Percentiles rank a stretch among this genome's conserved stretches.
Conservation (phyloP, 2,888 invertebrate genomes). For the Cryptocephalus moraei region DNA sequence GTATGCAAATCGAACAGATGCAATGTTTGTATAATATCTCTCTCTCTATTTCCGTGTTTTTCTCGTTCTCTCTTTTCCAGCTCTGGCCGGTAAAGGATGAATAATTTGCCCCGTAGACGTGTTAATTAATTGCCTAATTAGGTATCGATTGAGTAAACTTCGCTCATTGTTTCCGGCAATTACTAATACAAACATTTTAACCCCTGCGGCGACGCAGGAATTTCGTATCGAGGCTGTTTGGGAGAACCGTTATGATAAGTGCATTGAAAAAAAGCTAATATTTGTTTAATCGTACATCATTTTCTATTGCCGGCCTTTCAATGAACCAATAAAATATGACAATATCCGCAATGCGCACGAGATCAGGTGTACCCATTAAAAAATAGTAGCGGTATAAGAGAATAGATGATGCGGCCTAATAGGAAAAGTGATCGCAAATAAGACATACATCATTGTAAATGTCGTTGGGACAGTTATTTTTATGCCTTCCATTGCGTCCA, state of each 20-base stretch:
- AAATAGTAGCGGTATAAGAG: slow-evolving; percentile 9
- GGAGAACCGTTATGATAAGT: not conserved
- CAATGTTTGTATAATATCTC: no score
- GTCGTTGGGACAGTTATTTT: slow-evolving; percentile 11
- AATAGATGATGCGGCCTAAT: slow-evolving; percentile 14
- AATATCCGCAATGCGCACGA: slow-evolving; percentile 1
- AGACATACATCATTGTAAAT: slow-evolving; percentile 15
- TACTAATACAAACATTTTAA: slow-evolving; percentile 31
- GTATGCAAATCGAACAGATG: no score
- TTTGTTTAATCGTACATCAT: no score
- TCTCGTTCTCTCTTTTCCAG: no score
- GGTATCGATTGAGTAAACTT: slow-evolving; percentile 33
- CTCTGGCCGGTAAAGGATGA: slow-evolving; percentile 8
- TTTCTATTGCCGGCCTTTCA: no score
- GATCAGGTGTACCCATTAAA: slow-evolving; percentile 15
- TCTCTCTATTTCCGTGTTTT: no score
- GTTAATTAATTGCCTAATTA: slow-evolving; percentile 32
- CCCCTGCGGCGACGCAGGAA: slow-evolving; percentile 14
- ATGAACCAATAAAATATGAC: no score
- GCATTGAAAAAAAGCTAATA: not conserved
- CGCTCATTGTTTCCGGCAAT: slow-evolving; percentile 34
- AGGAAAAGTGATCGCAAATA: slow-evolving; percentile 13
- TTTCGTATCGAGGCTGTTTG: no score
- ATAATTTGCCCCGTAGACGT: slow-evolving; percentile 21
- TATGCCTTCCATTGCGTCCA: slow-evolving; percentile 10